phyloP scores from a whole-genome alignment of 2,113 vertebrate species.

The Callopanchax toddi region DNA sequence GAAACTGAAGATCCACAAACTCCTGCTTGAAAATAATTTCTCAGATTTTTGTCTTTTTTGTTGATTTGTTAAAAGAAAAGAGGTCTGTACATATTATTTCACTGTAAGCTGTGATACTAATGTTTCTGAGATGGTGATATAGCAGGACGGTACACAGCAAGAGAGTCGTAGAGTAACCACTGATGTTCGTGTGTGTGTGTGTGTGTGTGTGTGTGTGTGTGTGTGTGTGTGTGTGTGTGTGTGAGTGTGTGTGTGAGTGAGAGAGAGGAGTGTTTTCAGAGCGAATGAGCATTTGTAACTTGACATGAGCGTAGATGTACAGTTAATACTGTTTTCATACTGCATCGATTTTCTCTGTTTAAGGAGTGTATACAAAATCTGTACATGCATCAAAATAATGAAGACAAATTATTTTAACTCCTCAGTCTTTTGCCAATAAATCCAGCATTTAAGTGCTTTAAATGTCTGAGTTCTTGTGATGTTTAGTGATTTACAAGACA shows the following conservation, averaged over 20 bases:
- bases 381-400: constrained; percentile 77
- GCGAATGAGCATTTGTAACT: constrained; percentile 36
- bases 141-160: constrained; percentile 80
- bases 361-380: constrained; percentile 64
- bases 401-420: constrained; percentile 75
- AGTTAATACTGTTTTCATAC: constrained; percentile 62
- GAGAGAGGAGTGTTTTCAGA: too few species aligned
- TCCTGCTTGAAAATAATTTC: constrained; percentile 39
- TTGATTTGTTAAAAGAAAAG: constrained; percentile 27
- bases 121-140: constrained; percentile 83
- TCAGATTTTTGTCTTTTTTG: constrained; percentile 23
- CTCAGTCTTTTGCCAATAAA: constrained; percentile 71
- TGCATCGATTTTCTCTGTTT: constrained; percentile 71
- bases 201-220: constrained; percentile 23
- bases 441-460: constrained; percentile 46
- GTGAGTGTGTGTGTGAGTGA: constrained; percentile 57
- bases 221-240: constrained; percentile 52
- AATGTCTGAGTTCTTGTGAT: constrained; percentile 4
- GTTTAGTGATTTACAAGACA: neutral
- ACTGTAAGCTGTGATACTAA: constrained; percentile 72
- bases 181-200: constrained; percentile 75
- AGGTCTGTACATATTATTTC: constrained; percentile 79
- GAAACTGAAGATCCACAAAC: constrained; percentile 39
- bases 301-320: constrained; percentile 68
- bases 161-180: constrained; percentile 88